Conservation (phyloP, 2,113 vertebrate species). For the Tylochromis polylepis region DNA sequence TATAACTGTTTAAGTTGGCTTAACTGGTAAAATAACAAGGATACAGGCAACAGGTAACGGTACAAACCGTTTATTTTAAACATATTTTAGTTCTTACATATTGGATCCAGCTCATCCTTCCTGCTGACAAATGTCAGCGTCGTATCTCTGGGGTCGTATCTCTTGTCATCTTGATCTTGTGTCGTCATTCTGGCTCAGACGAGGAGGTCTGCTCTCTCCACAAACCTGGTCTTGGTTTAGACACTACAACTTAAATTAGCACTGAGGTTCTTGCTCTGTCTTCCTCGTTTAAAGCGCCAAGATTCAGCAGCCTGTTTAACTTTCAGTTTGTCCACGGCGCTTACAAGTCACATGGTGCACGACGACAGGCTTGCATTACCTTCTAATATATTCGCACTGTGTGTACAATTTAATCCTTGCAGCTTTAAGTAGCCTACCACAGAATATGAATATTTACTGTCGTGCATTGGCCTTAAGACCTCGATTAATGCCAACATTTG, state of each 20-base stretch:
- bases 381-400: fast-evolving
- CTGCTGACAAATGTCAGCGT: conserved; percentile 65
- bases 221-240: fast-evolving
- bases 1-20: fast-evolving
- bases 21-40: fast-evolving
- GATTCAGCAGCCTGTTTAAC: not conserved
- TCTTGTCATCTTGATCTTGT: conserved; percentile 24
- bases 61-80: not conserved
- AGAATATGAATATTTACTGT: not conserved
- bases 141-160: conserved; percentile 51
- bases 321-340: not conserved
- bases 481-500: fast-evolving
- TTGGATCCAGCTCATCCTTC: conserved; percentile 52
- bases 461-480: not conserved
- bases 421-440: fast-evolving
- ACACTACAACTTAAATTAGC: fast-evolving
- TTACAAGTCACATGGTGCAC: not conserved
- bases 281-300: fast-evolving
- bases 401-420: fast-evolving
- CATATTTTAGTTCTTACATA: not conserved
- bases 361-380: fast-evolving
- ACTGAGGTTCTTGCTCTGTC: fast-evolving
- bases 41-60: not conserved
- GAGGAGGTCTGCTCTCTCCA: not conserved
- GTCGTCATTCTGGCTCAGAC: not conserved